phyloP scores from a whole-genome alignment of 1,140 invertebrate species.

The Drosophila pallidifrons region DNA sequence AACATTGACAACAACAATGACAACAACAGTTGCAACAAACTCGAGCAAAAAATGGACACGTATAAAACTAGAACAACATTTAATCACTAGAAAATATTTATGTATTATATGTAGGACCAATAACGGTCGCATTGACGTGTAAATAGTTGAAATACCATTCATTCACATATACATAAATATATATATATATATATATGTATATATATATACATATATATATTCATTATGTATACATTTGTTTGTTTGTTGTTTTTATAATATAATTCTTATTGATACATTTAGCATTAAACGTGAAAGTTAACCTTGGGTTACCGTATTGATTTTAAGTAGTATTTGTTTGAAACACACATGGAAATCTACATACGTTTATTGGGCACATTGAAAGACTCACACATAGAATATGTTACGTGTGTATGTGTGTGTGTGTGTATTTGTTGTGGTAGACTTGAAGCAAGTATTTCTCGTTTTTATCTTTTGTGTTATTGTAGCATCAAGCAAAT shows the following conservation, averaged over 20 bases:
- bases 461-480: neutral
- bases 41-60: constrained; percentile 54
- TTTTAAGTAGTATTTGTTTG: constrained; percentile 34
- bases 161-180: constrained; percentile 29
- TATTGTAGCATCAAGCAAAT: constrained; percentile 1
- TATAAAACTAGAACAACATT: constrained; percentile 56
- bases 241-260: neutral
- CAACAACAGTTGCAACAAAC: constrained; percentile 47
- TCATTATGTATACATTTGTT: constrained; percentile 13
- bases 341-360: constrained; percentile 64
- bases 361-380: constrained; percentile 66
- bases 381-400: constrained; percentile 35
- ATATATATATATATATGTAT: no score
- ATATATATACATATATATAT: constrained; percentile 1
- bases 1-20: constrained; percentile 19
- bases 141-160: constrained; percentile 68
- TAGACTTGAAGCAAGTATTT: no score
- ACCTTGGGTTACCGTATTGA: constrained; percentile 67
- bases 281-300: constrained; percentile 75
- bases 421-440: neutral
- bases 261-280: constrained; percentile 12
- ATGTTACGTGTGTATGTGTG: neutral
- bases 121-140: constrained; percentile 62
- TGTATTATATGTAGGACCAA: constrained; percentile 31
- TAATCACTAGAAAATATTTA: constrained; percentile 35